These are phyloP conservation scores for Columba livia DNA, from an alignment of 2,113 vertebrate genomes.

Conservation along the genomic window DNA sequence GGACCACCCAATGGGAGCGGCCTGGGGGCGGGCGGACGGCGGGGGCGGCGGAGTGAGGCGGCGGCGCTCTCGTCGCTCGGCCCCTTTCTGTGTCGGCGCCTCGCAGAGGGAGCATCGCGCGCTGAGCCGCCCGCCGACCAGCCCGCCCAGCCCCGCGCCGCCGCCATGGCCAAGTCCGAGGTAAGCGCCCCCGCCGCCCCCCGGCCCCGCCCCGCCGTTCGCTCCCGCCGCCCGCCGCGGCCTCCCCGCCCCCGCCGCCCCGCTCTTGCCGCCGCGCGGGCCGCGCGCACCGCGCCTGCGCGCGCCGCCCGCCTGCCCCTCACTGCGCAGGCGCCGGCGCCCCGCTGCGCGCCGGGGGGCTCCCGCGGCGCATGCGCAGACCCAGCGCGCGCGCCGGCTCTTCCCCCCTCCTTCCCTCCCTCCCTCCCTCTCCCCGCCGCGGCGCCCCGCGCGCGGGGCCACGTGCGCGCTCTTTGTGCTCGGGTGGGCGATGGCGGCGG, in stretches of 20 bases:
- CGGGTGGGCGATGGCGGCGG: no score
- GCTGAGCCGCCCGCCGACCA: not conserved
- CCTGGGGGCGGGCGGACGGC: slow-evolving; percentile 50
- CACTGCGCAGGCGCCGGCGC: no score
- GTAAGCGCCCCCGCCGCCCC: not conserved
- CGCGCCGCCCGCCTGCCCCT: no score
- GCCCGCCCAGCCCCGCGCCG: not conserved
- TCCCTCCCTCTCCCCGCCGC: no score
- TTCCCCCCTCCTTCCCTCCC: no score
- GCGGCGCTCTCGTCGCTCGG: not conserved
- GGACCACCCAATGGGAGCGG: slow-evolving; percentile 46
- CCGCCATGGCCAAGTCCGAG: slow-evolving; percentile 74
- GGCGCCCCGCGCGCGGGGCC: no score
- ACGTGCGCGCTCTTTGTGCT: no score
- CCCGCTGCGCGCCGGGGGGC: no score
- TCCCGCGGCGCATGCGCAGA: no score
- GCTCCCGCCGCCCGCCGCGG: not conserved
- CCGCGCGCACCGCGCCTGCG: no score
- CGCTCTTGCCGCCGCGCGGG: no score
- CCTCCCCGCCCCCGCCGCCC: not conserved
- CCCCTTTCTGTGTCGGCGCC: slow-evolving; percentile 50
- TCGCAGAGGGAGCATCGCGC: slow-evolving; percentile 25
- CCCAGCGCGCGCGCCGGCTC: no score
- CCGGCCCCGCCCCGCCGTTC: not conserved
- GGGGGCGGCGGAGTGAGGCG: slow-evolving; percentile 51